These are phyloP conservation scores for Lophius americanus DNA, from an alignment of 2,797 vertebrate genomes.

Conservation along the genomic window DNA sequence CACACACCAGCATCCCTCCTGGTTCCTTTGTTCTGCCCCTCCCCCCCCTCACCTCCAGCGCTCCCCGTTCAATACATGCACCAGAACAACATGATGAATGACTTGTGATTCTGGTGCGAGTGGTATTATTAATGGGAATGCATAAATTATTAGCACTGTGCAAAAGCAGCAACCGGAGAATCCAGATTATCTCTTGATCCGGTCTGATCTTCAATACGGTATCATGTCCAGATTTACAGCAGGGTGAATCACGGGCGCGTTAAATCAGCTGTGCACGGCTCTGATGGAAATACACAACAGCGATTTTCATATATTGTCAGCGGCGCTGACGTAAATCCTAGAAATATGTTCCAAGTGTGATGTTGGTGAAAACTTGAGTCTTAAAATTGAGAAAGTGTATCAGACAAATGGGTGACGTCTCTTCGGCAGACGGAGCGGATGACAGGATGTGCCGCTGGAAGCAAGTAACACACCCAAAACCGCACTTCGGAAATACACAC, in stretches of 20 bases:
- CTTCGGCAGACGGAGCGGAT: conserved; percentile 35
- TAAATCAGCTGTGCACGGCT: conserved; percentile 19
- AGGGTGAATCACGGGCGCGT: conserved; percentile 43
- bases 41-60: conserved; percentile 63
- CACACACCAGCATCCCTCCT: conserved; percentile 50
- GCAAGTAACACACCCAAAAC: conserved; percentile 70
- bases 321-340: not conserved
- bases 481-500: conserved; percentile 52
- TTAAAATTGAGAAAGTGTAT: conserved; percentile 21
- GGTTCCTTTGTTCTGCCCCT: conserved; percentile 78
- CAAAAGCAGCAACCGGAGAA: conserved; percentile 52
- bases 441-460: conserved; percentile 57
- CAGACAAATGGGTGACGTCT: conserved; percentile 63
- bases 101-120: conserved; percentile 31
- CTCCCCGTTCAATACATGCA: conserved; percentile 61
- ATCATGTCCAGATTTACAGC: conserved; percentile 59
- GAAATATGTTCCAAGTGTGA: not conserved
- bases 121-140: conserved; percentile 36
- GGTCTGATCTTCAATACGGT: conserved; percentile 54
- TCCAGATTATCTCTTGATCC: conserved; percentile 62
- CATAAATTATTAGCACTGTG: conserved; percentile 20
- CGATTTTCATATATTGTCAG: conserved; percentile 6
- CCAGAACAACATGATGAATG: conserved; percentile 44
- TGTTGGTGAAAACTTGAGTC: not conserved
- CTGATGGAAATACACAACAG: conserved; percentile 7